Evolutionary conservation across 2,113 vertebrate genomes (phyloP).

Genomic region (Cisticola juncidis): DNA sequence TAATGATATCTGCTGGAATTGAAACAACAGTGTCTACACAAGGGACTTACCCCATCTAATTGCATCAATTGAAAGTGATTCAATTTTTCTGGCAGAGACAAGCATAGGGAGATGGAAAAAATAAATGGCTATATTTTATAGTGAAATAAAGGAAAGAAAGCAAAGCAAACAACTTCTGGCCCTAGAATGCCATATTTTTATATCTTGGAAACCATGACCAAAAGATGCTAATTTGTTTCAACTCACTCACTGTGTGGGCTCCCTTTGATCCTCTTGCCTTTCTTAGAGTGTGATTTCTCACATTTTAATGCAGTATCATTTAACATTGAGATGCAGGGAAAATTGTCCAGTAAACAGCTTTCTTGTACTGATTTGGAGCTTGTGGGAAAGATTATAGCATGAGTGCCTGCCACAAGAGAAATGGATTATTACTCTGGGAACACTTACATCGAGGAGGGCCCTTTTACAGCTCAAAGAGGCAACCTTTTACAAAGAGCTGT

Average conservation of each 20-base stretch:
- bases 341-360: constrained; percentile 13
- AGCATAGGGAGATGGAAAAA: neutral
- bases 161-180: constrained; percentile 30
- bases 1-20: constrained; percentile 35
- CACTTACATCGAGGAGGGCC: constrained; percentile 25
- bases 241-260: constrained; percentile 2
- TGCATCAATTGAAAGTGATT: constrained; percentile 43
- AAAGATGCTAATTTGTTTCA: constrained; percentile 31
- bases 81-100: constrained; percentile 38
- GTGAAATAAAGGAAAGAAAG: constrained; percentile 7
- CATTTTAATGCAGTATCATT: neutral
- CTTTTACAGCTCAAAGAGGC: constrained; percentile 9
- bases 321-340: constrained; percentile 26
- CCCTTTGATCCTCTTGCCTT: constrained; percentile 28
- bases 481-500: constrained; percentile 20
- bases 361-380: constrained; percentile 11
- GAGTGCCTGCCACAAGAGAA: constrained; percentile 19
- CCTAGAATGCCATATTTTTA: constrained; percentile 39
- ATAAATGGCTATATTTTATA: neutral
- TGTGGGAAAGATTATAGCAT: constrained; percentile 33
- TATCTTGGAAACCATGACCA: constrained; percentile 62
- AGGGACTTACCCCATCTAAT: constrained; percentile 35
- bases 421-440: constrained; percentile 5
- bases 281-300: neutral
- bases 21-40: constrained; percentile 44